Percentiles rank a stretch among this genome's conserved stretches.
Evolutionary conservation across 2,888 invertebrate species (phyloP).

Genomic region (Neoscelio sp.): DNA sequence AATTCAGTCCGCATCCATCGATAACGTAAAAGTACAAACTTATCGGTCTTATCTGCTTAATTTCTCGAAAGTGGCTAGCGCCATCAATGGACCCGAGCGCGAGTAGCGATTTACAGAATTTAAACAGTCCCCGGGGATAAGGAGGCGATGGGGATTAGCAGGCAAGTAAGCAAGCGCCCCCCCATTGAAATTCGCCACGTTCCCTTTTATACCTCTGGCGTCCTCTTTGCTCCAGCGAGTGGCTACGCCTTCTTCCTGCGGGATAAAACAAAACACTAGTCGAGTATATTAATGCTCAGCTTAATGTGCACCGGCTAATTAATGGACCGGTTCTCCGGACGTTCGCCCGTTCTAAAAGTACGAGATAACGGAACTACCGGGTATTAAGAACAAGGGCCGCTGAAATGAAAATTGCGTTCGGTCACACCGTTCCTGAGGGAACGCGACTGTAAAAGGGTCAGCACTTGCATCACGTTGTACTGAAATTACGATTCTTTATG

Average conservation of each 20-base stretch:
- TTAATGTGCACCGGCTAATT: constrained; percentile 83
- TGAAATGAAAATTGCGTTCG: constrained; percentile 70
- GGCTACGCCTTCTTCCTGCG: constrained; percentile 81
- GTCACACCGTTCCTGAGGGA: constrained; percentile 37
- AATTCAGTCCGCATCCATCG: constrained; percentile 25
- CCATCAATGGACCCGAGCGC: constrained; percentile 59
- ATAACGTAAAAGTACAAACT: constrained; percentile 66
- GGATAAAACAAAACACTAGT: constrained; percentile 83
- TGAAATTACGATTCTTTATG: constrained; percentile 18
- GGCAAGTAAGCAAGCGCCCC: constrained; percentile 42
- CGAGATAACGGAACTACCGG: constrained; percentile 79
- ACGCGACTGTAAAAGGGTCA: constrained; percentile 5
- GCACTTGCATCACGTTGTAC: constrained; percentile 36
- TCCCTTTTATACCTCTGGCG: constrained; percentile 44
- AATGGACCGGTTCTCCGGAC: constrained; percentile 82
- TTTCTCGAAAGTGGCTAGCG: constrained; percentile 72
- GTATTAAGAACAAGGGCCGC: constrained; percentile 78
- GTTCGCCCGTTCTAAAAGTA: constrained; percentile 76
- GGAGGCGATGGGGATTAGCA: constrained; percentile 76
- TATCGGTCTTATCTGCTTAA: constrained; percentile 76
- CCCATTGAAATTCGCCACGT: constrained; percentile 68
- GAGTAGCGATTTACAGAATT: constrained; percentile 80
- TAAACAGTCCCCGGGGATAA: constrained; percentile 81
- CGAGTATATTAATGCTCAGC: constrained; percentile 83
- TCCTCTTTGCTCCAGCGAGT: constrained; percentile 57